A percentile compares a stretch with the other conserved stretches of the same genome.
Conservation (phyloP, 2,888 invertebrate species). For the Callimorpha dominula region DNA sequence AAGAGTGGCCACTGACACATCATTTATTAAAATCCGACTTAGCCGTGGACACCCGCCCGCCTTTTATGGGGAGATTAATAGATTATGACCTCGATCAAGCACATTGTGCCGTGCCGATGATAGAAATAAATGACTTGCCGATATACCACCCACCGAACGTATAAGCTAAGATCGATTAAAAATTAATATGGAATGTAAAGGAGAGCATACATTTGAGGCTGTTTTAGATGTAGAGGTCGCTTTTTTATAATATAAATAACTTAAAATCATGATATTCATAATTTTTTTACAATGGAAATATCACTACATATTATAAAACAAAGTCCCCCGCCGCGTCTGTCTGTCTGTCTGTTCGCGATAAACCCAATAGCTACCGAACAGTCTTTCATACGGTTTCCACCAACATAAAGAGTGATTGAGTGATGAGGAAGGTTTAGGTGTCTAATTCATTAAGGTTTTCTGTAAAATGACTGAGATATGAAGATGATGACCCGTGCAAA, state of each 20-base stretch:
- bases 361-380: no score
- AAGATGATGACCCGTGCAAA: no score
- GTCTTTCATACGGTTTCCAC: no score
- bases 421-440: no score
- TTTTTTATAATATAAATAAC: background rate
- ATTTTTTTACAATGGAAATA: background rate
- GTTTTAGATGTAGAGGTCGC: background rate
- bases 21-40: conserved; percentile 67
- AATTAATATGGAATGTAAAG: background rate
- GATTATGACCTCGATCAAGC: conserved; percentile 61
- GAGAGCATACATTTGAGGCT: background rate
- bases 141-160: conserved; percentile 13
- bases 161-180: background rate
- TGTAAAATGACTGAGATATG: no score
- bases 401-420: no score
- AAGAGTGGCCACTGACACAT: conserved; percentile 55
- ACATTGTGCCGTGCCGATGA: conserved; percentile 47
- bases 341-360: no score
- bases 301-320: background rate
- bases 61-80: conserved; percentile 69
- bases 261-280: background rate
- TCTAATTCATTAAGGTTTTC: no score
- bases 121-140: conserved; percentile 48
- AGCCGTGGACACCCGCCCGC: conserved; percentile 48
- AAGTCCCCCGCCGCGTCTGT: no score